Conservation (phyloP, 1,140 invertebrate species). For the Lithobius niger region DNA sequence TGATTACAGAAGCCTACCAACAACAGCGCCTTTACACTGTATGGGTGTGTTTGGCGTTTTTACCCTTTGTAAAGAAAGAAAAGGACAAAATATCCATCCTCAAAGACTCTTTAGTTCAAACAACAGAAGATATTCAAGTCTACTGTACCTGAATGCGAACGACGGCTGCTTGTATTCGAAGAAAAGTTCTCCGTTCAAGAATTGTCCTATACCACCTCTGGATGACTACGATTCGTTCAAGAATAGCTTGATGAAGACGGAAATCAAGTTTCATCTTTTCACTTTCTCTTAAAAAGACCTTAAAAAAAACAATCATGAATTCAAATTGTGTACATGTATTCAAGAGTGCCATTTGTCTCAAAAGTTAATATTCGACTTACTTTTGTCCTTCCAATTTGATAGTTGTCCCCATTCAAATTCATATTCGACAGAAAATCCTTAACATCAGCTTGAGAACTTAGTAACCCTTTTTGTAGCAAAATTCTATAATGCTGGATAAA, state of each 20-base stretch:
- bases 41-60: no score
- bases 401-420: conserved; percentile 73
- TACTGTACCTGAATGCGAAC: conserved; percentile 52
- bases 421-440: conserved; percentile 60
- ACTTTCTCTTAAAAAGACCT: conserved; percentile 82
- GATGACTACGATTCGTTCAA: conserved; percentile 77
- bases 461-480: conserved; percentile 68
- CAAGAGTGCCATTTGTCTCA: no score
- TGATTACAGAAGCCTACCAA: no score
- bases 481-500: conserved; percentile 87
- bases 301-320: conserved; percentile 4
- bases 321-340: no score
- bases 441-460: conserved; percentile 66
- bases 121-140: no score
- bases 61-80: no score
- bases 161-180: conserved; percentile 54
- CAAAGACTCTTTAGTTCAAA: no score
- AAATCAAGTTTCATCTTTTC: conserved; percentile 86
- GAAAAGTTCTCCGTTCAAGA: conserved; percentile 59
- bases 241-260: conserved; percentile 81
- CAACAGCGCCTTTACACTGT: no score
- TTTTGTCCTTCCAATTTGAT: conserved; percentile 79
- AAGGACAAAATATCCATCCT: neutral
- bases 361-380: no score
- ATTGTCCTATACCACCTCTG: conserved; percentile 81